Conservation (phyloP, 2,113 vertebrate species). For the Sebastes fasciatus region DNA sequence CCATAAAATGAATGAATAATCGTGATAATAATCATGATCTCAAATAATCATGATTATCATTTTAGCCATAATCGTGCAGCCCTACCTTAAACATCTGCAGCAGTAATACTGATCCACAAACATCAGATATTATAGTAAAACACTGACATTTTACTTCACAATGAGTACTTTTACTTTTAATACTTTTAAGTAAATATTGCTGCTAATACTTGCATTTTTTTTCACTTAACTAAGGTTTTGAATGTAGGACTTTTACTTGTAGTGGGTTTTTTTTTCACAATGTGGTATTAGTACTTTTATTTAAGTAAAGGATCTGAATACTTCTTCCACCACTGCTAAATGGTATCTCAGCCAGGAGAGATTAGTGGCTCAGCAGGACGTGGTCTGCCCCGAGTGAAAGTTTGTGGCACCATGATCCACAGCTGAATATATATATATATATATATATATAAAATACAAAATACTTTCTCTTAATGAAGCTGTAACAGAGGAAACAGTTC, state of each 20-base stretch:
- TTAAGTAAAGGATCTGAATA: neutral
- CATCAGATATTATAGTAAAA: neutral
- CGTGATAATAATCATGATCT: no score
- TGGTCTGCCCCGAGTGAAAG: slow-evolving; percentile 15
- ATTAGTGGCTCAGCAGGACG: slow-evolving; percentile 13
- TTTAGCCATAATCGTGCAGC: no score
- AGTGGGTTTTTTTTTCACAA: neutral
- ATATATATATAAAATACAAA: neutral
- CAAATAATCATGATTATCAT: no score
- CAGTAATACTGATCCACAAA: neutral
- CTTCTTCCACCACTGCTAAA: neutral
- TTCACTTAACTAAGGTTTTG: neutral
- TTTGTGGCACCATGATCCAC: neutral
- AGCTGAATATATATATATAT: slow-evolving; percentile 8
- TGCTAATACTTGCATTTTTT: neutral
- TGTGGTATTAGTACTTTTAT: neutral
- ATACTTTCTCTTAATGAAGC: neutral
- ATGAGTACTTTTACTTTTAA: neutral
- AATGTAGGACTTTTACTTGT: neutral
- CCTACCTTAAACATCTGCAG: neutral
- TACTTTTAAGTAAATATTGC: neutral
- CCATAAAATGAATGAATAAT: no score
- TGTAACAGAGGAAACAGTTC: neutral
- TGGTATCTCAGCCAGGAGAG: neutral
- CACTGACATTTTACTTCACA: neutral